These are phyloP conservation scores for Lucifuga dentata DNA, from an alignment of 2,113 vertebrate genomes.

Conservation along the genomic window DNA sequence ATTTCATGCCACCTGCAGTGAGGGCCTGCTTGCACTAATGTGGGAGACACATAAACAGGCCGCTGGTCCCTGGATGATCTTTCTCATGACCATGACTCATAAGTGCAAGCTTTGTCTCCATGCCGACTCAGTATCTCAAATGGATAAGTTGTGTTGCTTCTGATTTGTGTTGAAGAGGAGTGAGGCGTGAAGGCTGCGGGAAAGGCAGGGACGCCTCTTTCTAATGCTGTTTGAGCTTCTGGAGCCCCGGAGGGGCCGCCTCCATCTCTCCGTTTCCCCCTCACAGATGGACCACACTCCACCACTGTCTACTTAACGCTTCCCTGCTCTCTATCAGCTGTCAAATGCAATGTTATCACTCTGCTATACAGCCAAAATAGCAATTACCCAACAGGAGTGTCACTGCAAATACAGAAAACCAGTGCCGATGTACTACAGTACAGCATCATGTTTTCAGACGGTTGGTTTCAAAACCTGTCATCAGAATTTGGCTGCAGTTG, in stretches of 20 bases:
- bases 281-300: constrained; percentile 72
- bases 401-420: constrained; percentile 10
- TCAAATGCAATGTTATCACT: constrained; percentile 62
- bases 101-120: constrained; percentile 88
- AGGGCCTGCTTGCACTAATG: constrained; percentile 86
- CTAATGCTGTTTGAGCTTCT: constrained; percentile 66
- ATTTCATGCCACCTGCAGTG: constrained; percentile 90
- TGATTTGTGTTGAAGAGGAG: constrained; percentile 89
- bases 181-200: constrained; percentile 86
- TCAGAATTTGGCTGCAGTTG: no score
- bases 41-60: constrained; percentile 87
- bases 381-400: constrained; percentile 48
- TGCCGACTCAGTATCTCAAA: constrained; percentile 90
- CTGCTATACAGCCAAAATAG: constrained; percentile 42
- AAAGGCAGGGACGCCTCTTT: constrained; percentile 72
- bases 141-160: constrained; percentile 90
- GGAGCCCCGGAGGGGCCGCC: constrained; percentile 48
- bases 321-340: constrained; percentile 67
- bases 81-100: constrained; percentile 83
- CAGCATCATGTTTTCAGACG: no score
- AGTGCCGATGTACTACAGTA: no score
- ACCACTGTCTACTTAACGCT: constrained; percentile 63
- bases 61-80: constrained; percentile 82
- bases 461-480: no score
- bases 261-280: constrained; percentile 16